Conservation (phyloP, 2,797 vertebrate genomes). For the Macroramphosus scolopax region DNA sequence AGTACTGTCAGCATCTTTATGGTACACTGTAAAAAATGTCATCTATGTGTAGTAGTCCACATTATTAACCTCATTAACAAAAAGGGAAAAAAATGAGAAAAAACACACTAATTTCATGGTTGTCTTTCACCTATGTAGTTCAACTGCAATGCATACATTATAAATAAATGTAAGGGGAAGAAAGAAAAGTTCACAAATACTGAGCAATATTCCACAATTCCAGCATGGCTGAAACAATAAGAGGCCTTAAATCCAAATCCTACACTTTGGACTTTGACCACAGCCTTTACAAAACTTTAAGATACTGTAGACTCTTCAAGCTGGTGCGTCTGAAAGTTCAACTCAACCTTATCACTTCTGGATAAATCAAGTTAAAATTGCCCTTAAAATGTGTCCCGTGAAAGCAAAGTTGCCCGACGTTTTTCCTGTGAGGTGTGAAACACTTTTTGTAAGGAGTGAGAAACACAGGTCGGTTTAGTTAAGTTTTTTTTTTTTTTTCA, state of each 20-base stretch:
- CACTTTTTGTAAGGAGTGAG: no score
- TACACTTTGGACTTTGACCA: slow-evolving; percentile 61
- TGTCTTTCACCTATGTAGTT: slow-evolving; percentile 71
- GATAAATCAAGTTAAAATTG: slow-evolving; percentile 74
- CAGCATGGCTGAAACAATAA: slow-evolving; percentile 79
- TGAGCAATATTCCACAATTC: slow-evolving; percentile 77
- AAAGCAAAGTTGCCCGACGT: slow-evolving; percentile 33
- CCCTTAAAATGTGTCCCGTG: slow-evolving; percentile 65
- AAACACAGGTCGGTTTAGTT: slow-evolving; percentile 54
- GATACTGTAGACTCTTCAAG: slow-evolving; percentile 66
- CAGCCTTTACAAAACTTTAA: slow-evolving; percentile 67
- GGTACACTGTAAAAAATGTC: slow-evolving; percentile 73
- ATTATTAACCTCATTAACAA: slow-evolving; percentile 67
- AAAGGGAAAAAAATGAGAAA: slow-evolving; percentile 21
- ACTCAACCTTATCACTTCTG: slow-evolving; percentile 69
- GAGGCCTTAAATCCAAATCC: slow-evolving; percentile 64
- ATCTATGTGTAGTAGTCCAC: slow-evolving; percentile 76
- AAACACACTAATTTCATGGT: slow-evolving; percentile 43
- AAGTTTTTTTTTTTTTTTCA: slow-evolving; percentile 37
- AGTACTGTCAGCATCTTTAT: slow-evolving; percentile 71
- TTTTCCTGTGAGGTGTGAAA: slow-evolving; percentile 49
- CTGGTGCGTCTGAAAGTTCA: slow-evolving; percentile 51
- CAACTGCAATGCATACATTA: slow-evolving; percentile 81
- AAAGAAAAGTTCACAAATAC: slow-evolving; percentile 61
- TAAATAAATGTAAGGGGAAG: slow-evolving; percentile 80